Base-by-base conservation (phyloP, 1,140 invertebrate genomes). In the Eulimnadia texana region DNA sequence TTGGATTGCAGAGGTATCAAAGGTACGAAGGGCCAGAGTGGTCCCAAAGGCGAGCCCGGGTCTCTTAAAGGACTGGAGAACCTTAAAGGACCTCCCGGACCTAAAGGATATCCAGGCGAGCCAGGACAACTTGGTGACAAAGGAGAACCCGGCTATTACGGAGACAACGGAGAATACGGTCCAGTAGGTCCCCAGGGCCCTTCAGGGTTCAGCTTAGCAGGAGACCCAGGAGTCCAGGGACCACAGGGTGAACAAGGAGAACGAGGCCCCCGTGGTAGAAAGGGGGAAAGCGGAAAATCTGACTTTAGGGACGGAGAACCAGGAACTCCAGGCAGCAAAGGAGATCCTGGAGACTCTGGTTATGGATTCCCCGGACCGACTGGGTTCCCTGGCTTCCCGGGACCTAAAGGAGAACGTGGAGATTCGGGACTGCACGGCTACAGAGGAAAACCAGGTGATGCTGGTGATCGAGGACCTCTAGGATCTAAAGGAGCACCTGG, bases 401-500 rank as follows among this genome's bases (percentile, higher is more conserved):
- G 33, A 42, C 6, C 16, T 6, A 42, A 42, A 42, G 33, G 33
- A 6, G 33, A 42, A 42, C 33, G 6, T 42, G 33, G 33, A 42
- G 33, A 6, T 42, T 9, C 16, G 33, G 33, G 6, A 16, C 33
- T 16, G 6, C 33, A 16, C 33, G 33, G 33, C 16, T 9, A 61
- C 23, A 71, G 68, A 13, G 79, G 79, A 50, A 65, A 64, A 28
- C 68, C 69, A 28, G 78, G 77, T 3, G 52, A 64, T 2, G 67
- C 67, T 16, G 82, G 81, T 42, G 64, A 61, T 2, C 60, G 66
- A 9, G 68, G 69, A 65, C 33, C 33, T 13, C 19, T 27, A 22
- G 68, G 82, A 62, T 60, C 67, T 27, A 74, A 73, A 72, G 82
- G 82, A 68, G 71, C 79, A 13, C 62, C 68, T 29, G 85, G 85